phyloP scores from a whole-genome alignment of 2,888 invertebrate species.

The Dilophus febrilis region DNA sequence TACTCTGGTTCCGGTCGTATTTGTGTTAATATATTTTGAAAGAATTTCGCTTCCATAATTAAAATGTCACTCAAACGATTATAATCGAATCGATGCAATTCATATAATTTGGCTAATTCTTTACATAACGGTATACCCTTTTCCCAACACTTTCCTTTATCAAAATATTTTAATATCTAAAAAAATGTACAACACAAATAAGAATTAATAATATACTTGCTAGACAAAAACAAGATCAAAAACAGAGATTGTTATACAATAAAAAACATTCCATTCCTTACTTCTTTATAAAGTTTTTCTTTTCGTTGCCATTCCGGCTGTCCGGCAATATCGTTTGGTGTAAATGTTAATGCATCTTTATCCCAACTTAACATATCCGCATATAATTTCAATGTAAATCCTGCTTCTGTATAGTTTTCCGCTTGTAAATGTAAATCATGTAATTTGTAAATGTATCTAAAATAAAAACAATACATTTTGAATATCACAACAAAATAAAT shows the following conservation, averaged over 20 bases:
- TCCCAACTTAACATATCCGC: conserved; percentile 82
- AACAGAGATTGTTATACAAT: background rate
- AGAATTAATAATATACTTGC: background rate
- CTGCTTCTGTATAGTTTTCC: conserved; percentile 88
- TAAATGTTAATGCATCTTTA: conserved; percentile 39
- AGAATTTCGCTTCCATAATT: conserved; percentile 73
- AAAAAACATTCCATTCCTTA: conserved; percentile 7
- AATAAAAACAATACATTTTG: background rate
- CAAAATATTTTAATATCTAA: conserved; percentile 77
- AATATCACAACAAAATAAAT: background rate
- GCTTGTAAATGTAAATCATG: conserved; percentile 82
- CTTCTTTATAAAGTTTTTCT: conserved; percentile 64
- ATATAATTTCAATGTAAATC: conserved; percentile 84
- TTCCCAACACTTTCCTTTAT: conserved; percentile 95
- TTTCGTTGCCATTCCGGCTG: conserved; percentile 81
- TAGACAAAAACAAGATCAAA: background rate
- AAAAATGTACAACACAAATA: conserved; percentile 3
- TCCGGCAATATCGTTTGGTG: conserved; percentile 48
- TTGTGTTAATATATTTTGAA: conserved; percentile 77
- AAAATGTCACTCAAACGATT: conserved; percentile 70
- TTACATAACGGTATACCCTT: conserved; percentile 85
- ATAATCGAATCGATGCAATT: conserved; percentile 73
- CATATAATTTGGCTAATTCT: conserved; percentile 74
- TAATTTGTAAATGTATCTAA: conserved; percentile 79
- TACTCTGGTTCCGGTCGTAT: conserved; percentile 86